Evolutionary conservation across 2,113 vertebrate genomes (phyloP).

Genomic region (Dryoscopus gambensis): DNA sequence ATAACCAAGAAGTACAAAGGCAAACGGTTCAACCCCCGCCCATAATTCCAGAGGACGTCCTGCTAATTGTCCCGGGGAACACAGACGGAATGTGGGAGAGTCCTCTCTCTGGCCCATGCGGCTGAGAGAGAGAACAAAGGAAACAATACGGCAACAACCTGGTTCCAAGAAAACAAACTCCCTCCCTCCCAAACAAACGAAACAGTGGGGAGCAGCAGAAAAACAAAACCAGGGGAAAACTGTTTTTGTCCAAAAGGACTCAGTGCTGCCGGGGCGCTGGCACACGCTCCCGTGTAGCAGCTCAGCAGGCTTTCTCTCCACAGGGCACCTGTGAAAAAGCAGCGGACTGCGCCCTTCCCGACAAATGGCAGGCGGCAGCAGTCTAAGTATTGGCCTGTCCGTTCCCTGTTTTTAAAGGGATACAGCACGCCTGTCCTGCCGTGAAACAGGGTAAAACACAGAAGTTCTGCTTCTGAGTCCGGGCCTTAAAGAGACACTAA

Average conservation of each 20-base stretch:
- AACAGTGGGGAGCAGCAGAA: not conserved
- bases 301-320: not conserved
- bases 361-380: not conserved
- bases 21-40: not conserved
- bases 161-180: not conserved
- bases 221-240: not conserved
- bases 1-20: not conserved
- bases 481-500: not conserved
- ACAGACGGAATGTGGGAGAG: too few species aligned
- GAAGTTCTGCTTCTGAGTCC: not conserved
- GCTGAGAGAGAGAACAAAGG: not conserved
- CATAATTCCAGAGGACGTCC: not conserved
- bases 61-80: not conserved
- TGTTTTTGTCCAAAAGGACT: not conserved
- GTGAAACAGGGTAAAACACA: not conserved
- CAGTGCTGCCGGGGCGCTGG: not conserved
- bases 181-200: not conserved
- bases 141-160: not conserved
- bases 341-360: fast-evolving
- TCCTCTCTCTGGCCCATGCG: not conserved
- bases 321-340: not conserved
- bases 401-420: not conserved
- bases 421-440: not conserved
- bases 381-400: too few species aligned
- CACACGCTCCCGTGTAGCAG: not conserved